Evolutionary conservation across 2,888 invertebrate genomes (phyloP), one percentile per base, ranked within the genome.

Genomic region (Cephalotes varians): DNA sequence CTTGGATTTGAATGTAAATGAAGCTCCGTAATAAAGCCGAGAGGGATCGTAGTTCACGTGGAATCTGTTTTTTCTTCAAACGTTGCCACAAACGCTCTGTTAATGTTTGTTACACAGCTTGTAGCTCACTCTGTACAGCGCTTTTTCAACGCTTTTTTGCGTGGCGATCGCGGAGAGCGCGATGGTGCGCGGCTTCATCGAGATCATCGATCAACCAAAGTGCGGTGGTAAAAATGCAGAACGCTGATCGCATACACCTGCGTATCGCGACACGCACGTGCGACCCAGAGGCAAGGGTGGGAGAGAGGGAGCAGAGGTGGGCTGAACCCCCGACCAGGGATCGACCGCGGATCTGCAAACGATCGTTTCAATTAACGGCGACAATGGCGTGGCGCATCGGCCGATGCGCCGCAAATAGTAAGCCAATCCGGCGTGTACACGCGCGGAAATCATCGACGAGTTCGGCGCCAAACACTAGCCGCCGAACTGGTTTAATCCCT

Each of bases 301-400:
- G 37, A 9, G 2, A n/a, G 69, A 3, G 21, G 1, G 31, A n/a
- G 54, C 15, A 15, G 21, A 15, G 21, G 34, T 21, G 25, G 54
- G 69, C 15, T 15, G n/a, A 40, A 49, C 5, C 37, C 28, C 37
- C 73, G 10, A 58, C 62, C 82, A 62, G 69, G 74, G 58, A 85
- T 85, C 85, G 76, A 87, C 77, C 84, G 69, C 72, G 65, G 69
- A 81, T 87, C 88, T 79, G 85, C 85, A 82, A 87, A 81, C 82
- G 85, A 86, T 80, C 85, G 84, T 80, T 86, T 87, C 87, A 89
- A 89, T 88, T 89, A 86, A 89, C 82, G 83, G 54, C 62, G 65
- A 86, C 84, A 88, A 85, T 71, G 58, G 77, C 65, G 54, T 72
- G 83, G 81, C 28, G 67, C 34, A 49, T 62, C 37, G 62, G 37